These are phyloP conservation scores for Rhadinocentrus ornatus DNA, from an alignment of 2,797 vertebrate species.

Conservation along the genomic window DNA sequence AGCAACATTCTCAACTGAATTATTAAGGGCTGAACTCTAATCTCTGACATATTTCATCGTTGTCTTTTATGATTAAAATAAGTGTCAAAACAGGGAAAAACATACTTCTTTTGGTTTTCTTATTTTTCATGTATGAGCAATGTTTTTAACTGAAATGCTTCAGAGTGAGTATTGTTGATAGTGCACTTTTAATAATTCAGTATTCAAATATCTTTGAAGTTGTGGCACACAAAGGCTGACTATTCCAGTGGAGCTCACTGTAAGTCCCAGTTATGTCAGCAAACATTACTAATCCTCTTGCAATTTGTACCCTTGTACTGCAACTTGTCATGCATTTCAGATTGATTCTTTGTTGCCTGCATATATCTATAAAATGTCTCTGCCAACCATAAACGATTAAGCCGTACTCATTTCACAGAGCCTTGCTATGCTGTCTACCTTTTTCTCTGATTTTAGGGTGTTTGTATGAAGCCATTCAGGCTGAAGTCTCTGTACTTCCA, in stretches of 20 bases:
- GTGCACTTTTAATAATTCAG: conserved; percentile 54
- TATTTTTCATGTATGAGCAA: conserved; percentile 1
- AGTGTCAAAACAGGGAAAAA: not conserved
- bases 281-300: conserved; percentile 68
- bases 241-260: conserved; percentile 46
- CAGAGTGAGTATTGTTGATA: conserved; percentile 34
- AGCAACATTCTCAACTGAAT: conserved; percentile 17
- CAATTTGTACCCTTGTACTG: conserved; percentile 43
- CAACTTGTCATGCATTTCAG: conserved; percentile 63
- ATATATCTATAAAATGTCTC: conserved; percentile 26
- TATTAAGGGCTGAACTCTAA: conserved; percentile 22
- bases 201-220: conserved; percentile 55
- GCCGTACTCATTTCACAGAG: conserved; percentile 37
- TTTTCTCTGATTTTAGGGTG: conserved; percentile 16
- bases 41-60: conserved; percentile 20
- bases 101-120: not conserved
- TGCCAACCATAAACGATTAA: conserved; percentile 47
- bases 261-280: conserved; percentile 73
- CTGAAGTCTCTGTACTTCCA: conserved; percentile 41
- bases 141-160: conserved; percentile 21
- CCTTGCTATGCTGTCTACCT: conserved; percentile 26
- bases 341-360: conserved; percentile 61
- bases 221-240: conserved; percentile 60
- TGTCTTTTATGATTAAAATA: conserved; percentile 8
- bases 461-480: conserved; percentile 24